These are phyloP conservation scores for Ichneumon xanthorius DNA, from an alignment of 2,888 invertebrate species.

Conservation along the genomic window DNA sequence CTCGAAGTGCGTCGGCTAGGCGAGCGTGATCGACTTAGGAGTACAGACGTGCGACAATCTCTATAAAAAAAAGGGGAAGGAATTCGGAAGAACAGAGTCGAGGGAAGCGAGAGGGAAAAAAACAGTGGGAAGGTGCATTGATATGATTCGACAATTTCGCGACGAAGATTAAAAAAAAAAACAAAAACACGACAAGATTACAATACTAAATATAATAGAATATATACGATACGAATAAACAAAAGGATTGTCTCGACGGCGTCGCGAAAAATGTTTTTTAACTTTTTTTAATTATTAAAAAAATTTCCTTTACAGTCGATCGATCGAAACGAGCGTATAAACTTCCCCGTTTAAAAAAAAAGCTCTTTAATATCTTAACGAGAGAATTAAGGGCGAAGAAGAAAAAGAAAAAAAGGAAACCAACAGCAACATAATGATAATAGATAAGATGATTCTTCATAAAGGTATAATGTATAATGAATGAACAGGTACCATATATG, in stretches of 20 bases:
- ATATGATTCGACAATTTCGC: background rate
- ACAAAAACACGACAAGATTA: conserved; percentile 30
- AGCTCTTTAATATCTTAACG: conserved; percentile 48
- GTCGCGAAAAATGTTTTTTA: conserved; percentile 11
- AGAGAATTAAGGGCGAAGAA: conserved; percentile 11
- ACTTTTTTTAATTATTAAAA: background rate
- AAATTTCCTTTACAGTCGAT: background rate
- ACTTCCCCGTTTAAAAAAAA: conserved; percentile 48
- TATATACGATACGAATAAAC: conserved; percentile 17
- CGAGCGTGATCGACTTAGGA: conserved; percentile 1
- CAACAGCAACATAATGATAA: conserved; percentile 32
- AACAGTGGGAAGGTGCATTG: background rate
- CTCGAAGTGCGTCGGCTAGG: background rate
- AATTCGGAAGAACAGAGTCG: conserved; percentile 17
- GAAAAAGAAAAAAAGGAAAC: conserved; percentile 3
- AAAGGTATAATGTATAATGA: conserved; percentile 59
- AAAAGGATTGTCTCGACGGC: conserved; percentile 4
- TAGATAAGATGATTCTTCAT: conserved; percentile 59
- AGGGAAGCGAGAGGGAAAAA: background rate
- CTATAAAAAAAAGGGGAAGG: conserved; percentile 13
- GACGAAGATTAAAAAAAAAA: background rate
- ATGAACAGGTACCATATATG: conserved; percentile 53
- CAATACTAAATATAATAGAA: conserved; percentile 21
- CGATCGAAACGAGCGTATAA: conserved; percentile 26
- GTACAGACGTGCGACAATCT: conserved; percentile 24